Conservation (phyloP, 2,797 vertebrate species). For the Anabacerthia variegaticeps region DNA sequence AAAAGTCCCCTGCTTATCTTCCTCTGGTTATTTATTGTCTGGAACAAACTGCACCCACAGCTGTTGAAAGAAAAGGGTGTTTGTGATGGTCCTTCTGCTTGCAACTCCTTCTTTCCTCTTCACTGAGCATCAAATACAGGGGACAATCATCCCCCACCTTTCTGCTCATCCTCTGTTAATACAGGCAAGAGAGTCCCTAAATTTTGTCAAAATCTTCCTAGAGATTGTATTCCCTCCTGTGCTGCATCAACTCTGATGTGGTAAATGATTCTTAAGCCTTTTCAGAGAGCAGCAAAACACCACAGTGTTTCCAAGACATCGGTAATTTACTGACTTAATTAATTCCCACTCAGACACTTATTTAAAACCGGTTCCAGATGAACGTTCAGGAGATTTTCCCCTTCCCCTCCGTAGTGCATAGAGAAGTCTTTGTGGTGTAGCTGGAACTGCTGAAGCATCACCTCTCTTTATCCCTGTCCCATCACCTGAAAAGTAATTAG, state of each 20-base stretch:
- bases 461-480: not conserved
- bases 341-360: not conserved
- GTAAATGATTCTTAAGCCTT: not conserved
- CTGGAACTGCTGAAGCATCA: not conserved
- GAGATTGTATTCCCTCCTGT: not conserved
- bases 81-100: not conserved
- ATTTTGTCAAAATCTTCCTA: not conserved
- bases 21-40: not conserved
- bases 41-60: not conserved
- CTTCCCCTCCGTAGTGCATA: not conserved
- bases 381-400: not conserved
- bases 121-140: not conserved
- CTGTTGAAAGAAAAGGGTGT: not conserved
- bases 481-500: not conserved
- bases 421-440: not conserved
- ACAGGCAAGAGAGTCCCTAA: not conserved
- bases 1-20: not conserved
- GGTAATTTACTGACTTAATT: not conserved
- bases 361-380: not conserved
- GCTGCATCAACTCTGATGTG: not conserved
- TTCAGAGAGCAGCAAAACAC: not conserved
- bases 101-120: not conserved
- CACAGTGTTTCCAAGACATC: not conserved
- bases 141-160: not conserved
- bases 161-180: not conserved